phyloP scores from a whole-genome alignment of 2,113 vertebrate genomes.

The Mobula birostris region DNA sequence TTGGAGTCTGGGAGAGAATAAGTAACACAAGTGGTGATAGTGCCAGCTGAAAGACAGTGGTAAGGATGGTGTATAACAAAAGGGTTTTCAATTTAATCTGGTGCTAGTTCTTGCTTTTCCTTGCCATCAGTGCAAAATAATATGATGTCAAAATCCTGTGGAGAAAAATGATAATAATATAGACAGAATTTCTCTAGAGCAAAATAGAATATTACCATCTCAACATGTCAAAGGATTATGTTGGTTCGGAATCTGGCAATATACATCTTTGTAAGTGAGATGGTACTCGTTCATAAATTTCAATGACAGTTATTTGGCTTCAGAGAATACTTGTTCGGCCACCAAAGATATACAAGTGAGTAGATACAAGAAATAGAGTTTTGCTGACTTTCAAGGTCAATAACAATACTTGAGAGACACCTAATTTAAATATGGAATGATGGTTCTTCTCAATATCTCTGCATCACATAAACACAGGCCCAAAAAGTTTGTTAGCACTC shows the following conservation, averaged over 20 bases:
- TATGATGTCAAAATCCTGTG: neutral
- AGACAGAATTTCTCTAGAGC: slow-evolving; percentile 12
- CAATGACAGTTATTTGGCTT: neutral
- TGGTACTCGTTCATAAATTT: neutral
- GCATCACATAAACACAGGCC: neutral
- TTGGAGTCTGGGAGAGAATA: no score
- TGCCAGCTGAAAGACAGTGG: no score
- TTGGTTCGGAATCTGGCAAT: slow-evolving; percentile 7
- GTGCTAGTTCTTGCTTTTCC: neutral
- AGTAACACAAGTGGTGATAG: no score
- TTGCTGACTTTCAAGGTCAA: slow-evolving; percentile 7
- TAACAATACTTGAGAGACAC: neutral
- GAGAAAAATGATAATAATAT: slow-evolving; percentile 14
- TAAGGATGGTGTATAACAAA: no score
- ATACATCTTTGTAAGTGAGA: neutral
- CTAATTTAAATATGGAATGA: neutral
- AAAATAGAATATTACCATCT: slow-evolving; percentile 3
- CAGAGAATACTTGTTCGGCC: neutral
- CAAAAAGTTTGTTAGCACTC: neutral
- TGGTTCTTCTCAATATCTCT: neutral
- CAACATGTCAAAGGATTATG: neutral
- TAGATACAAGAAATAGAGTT: neutral
- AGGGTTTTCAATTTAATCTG: no score
- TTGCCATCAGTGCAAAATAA: neutral
- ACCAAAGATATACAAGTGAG: neutral